phyloP scores from a whole-genome alignment of 2,888 invertebrate species.

The Diabrotica balteata region DNA sequence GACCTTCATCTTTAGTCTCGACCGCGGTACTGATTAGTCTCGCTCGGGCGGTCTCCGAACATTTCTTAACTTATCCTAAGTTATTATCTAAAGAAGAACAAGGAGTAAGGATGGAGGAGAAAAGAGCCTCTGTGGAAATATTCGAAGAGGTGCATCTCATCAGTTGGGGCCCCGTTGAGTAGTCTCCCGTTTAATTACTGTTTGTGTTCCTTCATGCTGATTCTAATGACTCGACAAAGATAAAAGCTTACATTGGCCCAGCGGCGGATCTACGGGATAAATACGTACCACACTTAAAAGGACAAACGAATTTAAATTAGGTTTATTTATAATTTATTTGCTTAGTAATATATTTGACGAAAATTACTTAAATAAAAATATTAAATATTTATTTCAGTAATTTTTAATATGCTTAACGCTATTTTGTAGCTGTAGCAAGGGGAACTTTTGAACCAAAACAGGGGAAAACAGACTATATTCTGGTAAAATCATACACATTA shows the following conservation, averaged over 20 bases:
- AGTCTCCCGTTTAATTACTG: conserved; percentile 45
- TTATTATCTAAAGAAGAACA: conserved; percentile 13
- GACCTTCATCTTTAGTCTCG: neutral
- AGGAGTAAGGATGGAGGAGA: conserved; percentile 7
- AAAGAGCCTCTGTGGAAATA: conserved; percentile 14
- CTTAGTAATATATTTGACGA: no score
- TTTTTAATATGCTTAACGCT: no score
- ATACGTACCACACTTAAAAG: no score
- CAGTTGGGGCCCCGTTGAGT: conserved; percentile 35
- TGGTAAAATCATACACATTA: no score
- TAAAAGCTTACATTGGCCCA: conserved; percentile 27
- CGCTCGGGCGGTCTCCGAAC: conserved; percentile 6
- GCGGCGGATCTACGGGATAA: neutral
- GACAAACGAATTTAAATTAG: no score
- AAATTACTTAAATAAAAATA: no score
- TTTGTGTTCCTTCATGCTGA: conserved; percentile 41
- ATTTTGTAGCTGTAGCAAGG: no score
- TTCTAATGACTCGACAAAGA: conserved; percentile 45
- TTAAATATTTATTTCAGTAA: no score
- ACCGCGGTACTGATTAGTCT: conserved; percentile 6
- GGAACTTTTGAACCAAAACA: no score
- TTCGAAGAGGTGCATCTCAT: conserved; percentile 8
- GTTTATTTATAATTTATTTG: no score
- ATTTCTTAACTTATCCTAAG: conserved; percentile 10
- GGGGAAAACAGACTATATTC: no score